Evolutionary conservation across 1,140 invertebrate genomes (phyloP).

Genomic region (Augochlora pura): DNA sequence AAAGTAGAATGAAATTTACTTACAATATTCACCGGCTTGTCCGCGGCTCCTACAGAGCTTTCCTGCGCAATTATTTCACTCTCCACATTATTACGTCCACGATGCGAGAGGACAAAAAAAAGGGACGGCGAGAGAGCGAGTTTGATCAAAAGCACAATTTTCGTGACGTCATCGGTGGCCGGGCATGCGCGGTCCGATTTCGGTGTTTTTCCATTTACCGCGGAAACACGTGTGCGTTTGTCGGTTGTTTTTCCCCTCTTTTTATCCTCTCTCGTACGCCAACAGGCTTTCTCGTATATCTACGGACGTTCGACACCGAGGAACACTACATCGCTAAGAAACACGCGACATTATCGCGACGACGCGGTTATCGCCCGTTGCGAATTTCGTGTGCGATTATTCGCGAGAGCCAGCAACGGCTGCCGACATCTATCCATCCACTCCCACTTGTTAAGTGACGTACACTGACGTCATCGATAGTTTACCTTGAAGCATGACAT

Average conservation of each 20-base stretch:
- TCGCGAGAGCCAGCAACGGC: slow-evolving; percentile 67
- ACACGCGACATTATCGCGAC: slow-evolving; percentile 68
- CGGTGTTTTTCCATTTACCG: slow-evolving; percentile 79
- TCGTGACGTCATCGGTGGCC: slow-evolving; percentile 78
- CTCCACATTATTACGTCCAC: slow-evolving; percentile 67
- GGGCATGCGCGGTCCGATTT: slow-evolving; percentile 77
- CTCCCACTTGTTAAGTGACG: slow-evolving; percentile 80
- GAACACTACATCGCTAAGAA: slow-evolving; percentile 67
- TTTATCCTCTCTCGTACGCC: not conserved
- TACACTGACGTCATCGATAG: slow-evolving; percentile 80
- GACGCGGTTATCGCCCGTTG: slow-evolving; percentile 60
- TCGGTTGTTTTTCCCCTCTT: slow-evolving; percentile 36
- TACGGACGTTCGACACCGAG: not conserved
- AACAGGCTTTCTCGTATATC: not conserved
- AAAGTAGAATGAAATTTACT: slow-evolving; percentile 63
- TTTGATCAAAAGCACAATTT: slow-evolving; percentile 79
- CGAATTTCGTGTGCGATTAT: slow-evolving; percentile 67
- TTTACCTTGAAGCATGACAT: slow-evolving; percentile 81
- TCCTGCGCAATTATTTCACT: slow-evolving; percentile 67
- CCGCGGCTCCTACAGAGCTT: slow-evolving; percentile 56
- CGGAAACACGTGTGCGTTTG: slow-evolving; percentile 70
- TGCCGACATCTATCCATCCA: slow-evolving; percentile 75
- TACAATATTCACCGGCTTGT: slow-evolving; percentile 68
- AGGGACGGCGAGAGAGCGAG: slow-evolving; percentile 57
- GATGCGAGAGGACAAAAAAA: slow-evolving; percentile 44